phyloP scores from a whole-genome alignment of 1,140 invertebrate genomes.

The Lordiphosa stackelbergi region DNA sequence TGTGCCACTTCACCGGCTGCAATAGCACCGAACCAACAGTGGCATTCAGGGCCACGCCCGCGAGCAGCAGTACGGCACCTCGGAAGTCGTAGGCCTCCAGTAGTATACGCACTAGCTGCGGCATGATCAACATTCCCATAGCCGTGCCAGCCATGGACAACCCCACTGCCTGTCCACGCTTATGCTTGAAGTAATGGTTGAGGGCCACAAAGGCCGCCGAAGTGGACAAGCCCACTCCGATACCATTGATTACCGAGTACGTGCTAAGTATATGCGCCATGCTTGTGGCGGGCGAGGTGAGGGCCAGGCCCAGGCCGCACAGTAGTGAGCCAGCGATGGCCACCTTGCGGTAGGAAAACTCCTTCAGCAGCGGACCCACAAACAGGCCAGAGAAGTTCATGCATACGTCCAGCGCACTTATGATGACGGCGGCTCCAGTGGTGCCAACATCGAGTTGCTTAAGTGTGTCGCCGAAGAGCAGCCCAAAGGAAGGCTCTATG shows the following conservation, averaged over 20 bases:
- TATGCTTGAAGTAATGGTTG: slow-evolving; percentile 85
- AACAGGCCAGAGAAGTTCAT: slow-evolving; percentile 88
- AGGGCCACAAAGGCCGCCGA: slow-evolving; percentile 85
- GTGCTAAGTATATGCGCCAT: slow-evolving; percentile 85
- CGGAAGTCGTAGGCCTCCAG: slow-evolving; percentile 81
- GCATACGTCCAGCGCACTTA: slow-evolving; percentile 85
- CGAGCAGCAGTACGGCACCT: slow-evolving; percentile 83
- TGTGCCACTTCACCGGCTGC: slow-evolving; percentile 83
- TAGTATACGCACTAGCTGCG: slow-evolving; percentile 82
- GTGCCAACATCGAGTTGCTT: slow-evolving; percentile 82
- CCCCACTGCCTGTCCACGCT: slow-evolving; percentile 86
- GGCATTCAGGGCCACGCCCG: slow-evolving; percentile 82
- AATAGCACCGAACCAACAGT: slow-evolving; percentile 82
- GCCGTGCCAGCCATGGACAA: slow-evolving; percentile 86
- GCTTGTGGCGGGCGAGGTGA: slow-evolving; percentile 83
- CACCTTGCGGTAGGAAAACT: slow-evolving; percentile 85
- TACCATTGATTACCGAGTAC: slow-evolving; percentile 87
- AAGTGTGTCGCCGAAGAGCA: slow-evolving; percentile 85
- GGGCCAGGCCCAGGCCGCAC: slow-evolving; percentile 81
- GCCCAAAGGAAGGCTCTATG: slow-evolving; percentile 86
- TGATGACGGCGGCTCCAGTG: slow-evolving; percentile 84
- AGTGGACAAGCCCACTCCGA: slow-evolving; percentile 84
- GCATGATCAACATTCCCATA: slow-evolving; percentile 86
- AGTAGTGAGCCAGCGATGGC: slow-evolving; percentile 83
- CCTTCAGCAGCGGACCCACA: slow-evolving; percentile 84